phyloP scores from a whole-genome alignment of 2,113 vertebrate genomes.

The Grammomys dolichurus region DNA sequence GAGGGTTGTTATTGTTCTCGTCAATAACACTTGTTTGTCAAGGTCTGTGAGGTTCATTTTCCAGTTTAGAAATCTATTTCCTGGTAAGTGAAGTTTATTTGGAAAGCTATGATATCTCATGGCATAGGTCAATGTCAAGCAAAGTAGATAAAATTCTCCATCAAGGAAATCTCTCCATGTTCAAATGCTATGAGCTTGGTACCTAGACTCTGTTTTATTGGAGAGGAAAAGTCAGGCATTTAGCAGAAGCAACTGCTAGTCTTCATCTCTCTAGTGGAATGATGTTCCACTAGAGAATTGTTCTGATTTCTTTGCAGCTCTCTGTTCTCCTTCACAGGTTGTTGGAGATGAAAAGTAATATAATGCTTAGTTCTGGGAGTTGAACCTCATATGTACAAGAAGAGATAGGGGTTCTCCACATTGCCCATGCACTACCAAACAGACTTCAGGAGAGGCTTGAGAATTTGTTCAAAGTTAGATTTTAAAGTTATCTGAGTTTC shows the following conservation, averaged over 20 bases:
- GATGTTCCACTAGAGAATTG: not conserved
- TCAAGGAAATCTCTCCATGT: not conserved
- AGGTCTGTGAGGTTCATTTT: constrained; percentile 6
- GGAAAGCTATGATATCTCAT: not conserved
- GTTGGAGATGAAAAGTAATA: not conserved
- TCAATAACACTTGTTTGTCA: not conserved
- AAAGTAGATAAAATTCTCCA: not conserved
- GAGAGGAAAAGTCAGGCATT: not conserved
- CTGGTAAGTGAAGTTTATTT: not conserved
- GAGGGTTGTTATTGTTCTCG: not conserved
- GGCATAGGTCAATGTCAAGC: not conserved
- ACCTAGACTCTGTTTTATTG: not conserved
- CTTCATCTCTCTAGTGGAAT: too few relatives aligned
- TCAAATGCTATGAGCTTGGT: too few relatives aligned
- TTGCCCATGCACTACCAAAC: too few relatives aligned
- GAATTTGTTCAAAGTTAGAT: not conserved
- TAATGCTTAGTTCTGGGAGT: not conserved
- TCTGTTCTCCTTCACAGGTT: not conserved
- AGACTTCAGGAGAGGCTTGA: not conserved
- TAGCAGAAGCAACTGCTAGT: not conserved
- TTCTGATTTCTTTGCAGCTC: not conserved
- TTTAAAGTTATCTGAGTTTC: not conserved
- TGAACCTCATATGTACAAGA: not conserved
- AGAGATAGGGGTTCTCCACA: not conserved
- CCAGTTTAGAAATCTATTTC: constrained; percentile 11